Conservation (phyloP, 1,140 invertebrate species). For the Apis florea region DNA sequence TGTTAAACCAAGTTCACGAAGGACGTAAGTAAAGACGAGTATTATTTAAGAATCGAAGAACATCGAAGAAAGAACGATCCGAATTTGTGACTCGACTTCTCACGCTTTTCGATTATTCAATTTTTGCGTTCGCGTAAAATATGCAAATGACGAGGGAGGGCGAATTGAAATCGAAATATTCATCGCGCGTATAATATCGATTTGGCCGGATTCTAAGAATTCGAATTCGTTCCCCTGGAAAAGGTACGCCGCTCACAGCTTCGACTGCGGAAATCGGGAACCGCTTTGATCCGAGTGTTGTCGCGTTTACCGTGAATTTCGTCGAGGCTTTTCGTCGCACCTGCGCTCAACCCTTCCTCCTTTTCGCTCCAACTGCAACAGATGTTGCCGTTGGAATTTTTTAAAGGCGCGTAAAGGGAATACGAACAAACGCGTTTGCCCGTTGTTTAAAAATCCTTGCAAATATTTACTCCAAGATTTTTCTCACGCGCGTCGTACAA, state of each 20-base stretch:
- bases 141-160: not conserved
- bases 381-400: conserved; percentile 54
- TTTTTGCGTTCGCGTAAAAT: not conserved
- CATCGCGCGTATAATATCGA: conserved; percentile 9
- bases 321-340: conserved; percentile 43
- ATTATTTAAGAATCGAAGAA: too few species aligned
- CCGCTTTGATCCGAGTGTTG: conserved; percentile 32
- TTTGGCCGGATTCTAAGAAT: not conserved
- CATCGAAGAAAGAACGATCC: too few species aligned
- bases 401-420: conserved; percentile 43
- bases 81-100: too few species aligned
- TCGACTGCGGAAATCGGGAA: conserved; percentile 30
- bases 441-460: conserved; percentile 12
- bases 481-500: conserved; percentile 37
- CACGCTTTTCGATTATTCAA: not conserved
- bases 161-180: conserved; percentile 10
- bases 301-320: conserved; percentile 45
- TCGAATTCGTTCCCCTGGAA: not conserved
- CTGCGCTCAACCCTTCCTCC: conserved; percentile 37
- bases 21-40: too few species aligned
- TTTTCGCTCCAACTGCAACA: conserved; percentile 16
- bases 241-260: not conserved
- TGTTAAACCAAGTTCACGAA: too few species aligned
- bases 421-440: conserved; percentile 34
- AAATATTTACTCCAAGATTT: conserved; percentile 28